Evolutionary conservation across 2,888 invertebrate genomes (phyloP).

Genomic region (Trissolcus brochymenae): DNA sequence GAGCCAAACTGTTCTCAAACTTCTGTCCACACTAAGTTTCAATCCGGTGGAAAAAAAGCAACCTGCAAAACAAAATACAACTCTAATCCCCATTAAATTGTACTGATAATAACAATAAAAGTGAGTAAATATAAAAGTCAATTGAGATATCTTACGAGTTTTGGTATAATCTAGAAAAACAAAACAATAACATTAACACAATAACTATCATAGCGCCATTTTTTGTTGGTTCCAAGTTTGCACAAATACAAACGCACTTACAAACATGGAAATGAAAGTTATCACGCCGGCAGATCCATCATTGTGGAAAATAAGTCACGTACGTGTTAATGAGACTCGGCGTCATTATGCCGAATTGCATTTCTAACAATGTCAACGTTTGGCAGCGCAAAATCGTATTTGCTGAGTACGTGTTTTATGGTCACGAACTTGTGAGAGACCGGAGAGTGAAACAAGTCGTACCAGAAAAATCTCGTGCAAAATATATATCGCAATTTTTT

Average conservation of each 20-base stretch:
- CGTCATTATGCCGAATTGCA: constrained; percentile 42
- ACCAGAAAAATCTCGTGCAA: not conserved
- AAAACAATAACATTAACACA: constrained; percentile 7
- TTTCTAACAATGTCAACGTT: constrained; percentile 25
- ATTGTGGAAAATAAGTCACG: constrained; percentile 42
- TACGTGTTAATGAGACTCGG: constrained; percentile 37
- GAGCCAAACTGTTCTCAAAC: too few relatives aligned
- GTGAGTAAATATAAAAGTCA: too few relatives aligned
- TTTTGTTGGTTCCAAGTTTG: constrained; percentile 22
- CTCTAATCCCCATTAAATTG: too few relatives aligned
- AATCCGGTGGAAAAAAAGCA: too few relatives aligned
- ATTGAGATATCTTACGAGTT: too few relatives aligned
- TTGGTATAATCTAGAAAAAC: too few relatives aligned
- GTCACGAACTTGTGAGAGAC: constrained; percentile 5
- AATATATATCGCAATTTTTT: too few relatives aligned
- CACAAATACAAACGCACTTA: constrained; percentile 37
- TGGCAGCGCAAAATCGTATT: constrained; percentile 10
- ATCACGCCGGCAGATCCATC: constrained; percentile 33
- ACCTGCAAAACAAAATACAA: too few relatives aligned
- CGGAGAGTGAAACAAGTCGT: not conserved
- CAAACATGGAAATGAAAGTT: constrained; percentile 33
- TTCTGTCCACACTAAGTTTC: too few relatives aligned
- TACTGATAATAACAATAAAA: too few relatives aligned
- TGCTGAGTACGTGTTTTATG: constrained; percentile 30
- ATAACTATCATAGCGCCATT: constrained; percentile 23